phyloP scores from a whole-genome alignment of 2,113 vertebrate species.

The Entelurus aequoreus region DNA sequence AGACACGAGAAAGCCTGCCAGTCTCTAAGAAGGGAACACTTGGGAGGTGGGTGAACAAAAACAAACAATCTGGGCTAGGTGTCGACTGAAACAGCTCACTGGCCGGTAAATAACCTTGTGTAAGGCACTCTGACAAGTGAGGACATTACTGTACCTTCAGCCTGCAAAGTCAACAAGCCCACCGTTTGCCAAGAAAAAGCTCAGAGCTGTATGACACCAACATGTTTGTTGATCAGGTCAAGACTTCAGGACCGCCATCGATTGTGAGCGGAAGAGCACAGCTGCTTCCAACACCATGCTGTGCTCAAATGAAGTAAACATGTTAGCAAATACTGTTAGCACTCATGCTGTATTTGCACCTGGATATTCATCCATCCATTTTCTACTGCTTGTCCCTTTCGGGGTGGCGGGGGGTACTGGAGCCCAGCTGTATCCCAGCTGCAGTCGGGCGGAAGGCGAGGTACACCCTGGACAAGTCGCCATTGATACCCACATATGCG shows the following conservation, averaged over 20 bases:
- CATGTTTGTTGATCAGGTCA: constrained; percentile 17
- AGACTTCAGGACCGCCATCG: not conserved
- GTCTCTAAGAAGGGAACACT: constrained; percentile 46
- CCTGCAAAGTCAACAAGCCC: constrained; percentile 28
- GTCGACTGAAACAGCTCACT: constrained; percentile 46
- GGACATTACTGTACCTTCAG: constrained; percentile 21
- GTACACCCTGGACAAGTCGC: too few species aligned
- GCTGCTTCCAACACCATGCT: constrained; percentile 1
- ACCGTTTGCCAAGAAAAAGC: constrained; percentile 45
- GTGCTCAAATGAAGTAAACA: not conserved
- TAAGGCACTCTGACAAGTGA: constrained; percentile 20
- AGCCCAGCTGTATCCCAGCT: too few species aligned
- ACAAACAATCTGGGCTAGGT: constrained; percentile 55
- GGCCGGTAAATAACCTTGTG: constrained; percentile 38
- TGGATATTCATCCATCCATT: too few species aligned
- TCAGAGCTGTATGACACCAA: constrained; percentile 28
- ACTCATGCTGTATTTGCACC: too few species aligned
- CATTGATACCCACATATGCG: too few species aligned
- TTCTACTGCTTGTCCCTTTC: too few species aligned
- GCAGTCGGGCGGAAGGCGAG: too few species aligned
- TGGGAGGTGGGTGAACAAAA: constrained; percentile 52
- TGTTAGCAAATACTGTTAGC: not conserved
- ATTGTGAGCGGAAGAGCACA: constrained; percentile 1
- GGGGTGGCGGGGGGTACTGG: too few species aligned
- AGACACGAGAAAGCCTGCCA: constrained; percentile 55